Base-by-base conservation (phyloP, 2,888 invertebrate genomes). In the Lasioglossum calceatum region DNA sequence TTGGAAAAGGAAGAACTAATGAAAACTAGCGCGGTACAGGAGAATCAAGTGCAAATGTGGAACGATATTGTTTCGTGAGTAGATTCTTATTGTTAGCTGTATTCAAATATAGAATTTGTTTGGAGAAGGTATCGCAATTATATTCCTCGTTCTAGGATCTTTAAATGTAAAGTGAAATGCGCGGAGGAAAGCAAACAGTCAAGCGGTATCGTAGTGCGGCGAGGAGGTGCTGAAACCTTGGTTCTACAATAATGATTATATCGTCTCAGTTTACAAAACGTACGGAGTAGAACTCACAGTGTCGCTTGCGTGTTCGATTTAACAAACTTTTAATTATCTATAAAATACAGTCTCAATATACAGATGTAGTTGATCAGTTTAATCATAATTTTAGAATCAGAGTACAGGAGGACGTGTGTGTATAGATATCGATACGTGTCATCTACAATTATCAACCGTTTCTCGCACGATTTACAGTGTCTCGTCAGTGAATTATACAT, bases 161-260 rank as follows among this genome's bases (percentile, higher is more conserved):
- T 97, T 81, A 96, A 96, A 36, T 96, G 96, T 87, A 97, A 97
- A 93, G 95, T 96, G 93, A 95, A 95, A 80, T 96, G 96, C 70
- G 95, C 96, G 78, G 96, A 95, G 87, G 96, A 96, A 87, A 96
- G 96, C 3, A 96, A 96, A 71, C 95, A 96, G 79, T 95, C 96
- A 2, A 96, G 96, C 87, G 97, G 96, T 2, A 96, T 96, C 77
- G 96, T 97, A 92, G 96, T 96, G 83, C 96, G 97, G 78, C 96
- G 96, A 50, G 96, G 96, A 90, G 96, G 97, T 82, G 96, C 97
- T 2, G 97, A 97, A 93, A 97, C 97, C 93, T 95, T 97, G 5
- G 96, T 97, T 72, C 95, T 97, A n/a, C 93, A 95, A 78, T 94
- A 87, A 92, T 64, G 8, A 72, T 61, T 70, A 39, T 70, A 39